A percentile compares a stretch with the other conserved stretches of the same genome.
Evolutionary conservation across 2,888 invertebrate species (phyloP).

Genomic region (Orchesellides sinensis): DNA sequence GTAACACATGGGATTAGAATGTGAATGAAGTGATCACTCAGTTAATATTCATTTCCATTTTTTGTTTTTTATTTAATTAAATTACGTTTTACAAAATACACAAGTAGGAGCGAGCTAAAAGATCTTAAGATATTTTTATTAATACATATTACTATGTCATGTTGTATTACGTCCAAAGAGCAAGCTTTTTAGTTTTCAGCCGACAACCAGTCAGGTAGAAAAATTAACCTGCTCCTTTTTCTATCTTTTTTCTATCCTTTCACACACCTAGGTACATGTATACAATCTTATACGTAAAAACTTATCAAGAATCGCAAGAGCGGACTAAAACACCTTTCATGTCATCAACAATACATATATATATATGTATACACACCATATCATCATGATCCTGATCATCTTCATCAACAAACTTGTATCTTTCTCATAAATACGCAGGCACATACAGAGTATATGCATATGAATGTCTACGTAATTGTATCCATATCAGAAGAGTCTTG

Average conservation of each 20-base stretch:
- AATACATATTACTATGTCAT: background rate
- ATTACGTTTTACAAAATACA: background rate
- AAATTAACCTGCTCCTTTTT: background rate
- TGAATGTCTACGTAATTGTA: background rate
- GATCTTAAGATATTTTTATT: background rate
- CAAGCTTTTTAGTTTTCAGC: conserved; percentile 12
- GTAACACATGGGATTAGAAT: too few species aligned
- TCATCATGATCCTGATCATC: conserved; percentile 15
- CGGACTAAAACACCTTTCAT: conserved; percentile 73
- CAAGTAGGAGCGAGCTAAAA: background rate
- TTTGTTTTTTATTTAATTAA: background rate
- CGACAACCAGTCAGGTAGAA: too few species aligned
- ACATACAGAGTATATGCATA: background rate
- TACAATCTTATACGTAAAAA: too few species aligned
- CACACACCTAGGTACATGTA: background rate
- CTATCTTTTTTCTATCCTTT: background rate
- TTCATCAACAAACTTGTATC: conserved; percentile 1
- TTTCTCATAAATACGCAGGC: background rate
- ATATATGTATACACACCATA: too few species aligned
- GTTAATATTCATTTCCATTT: background rate
- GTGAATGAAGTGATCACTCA: background rate
- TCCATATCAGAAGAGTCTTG: background rate
- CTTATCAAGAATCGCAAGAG: conserved; percentile 61
- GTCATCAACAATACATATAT: conserved; percentile 69
- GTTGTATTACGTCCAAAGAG: background rate